Evolutionary conservation across 2,888 invertebrate species (phyloP).

Genomic region (Hirtodrosophila alboralis): DNA sequence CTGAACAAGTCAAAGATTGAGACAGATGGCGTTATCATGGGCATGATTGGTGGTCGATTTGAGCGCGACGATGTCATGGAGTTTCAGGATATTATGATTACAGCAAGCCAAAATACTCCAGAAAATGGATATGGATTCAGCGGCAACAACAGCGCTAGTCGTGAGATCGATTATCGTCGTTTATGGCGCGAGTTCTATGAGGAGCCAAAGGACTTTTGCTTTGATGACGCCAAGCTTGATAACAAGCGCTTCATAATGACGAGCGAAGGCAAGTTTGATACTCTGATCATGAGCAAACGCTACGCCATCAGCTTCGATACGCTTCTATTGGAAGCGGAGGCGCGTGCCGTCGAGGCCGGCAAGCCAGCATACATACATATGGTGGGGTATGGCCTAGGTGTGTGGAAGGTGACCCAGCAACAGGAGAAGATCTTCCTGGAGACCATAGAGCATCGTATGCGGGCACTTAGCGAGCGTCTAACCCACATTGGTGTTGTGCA

Average conservation of each 20-base stretch:
- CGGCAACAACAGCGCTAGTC: not conserved
- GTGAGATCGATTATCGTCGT: conserved; percentile 63
- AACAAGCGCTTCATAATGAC: conserved; percentile 6
- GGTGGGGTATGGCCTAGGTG: conserved; percentile 88
- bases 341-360: conserved; percentile 85
- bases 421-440: conserved; percentile 87
- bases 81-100: conserved; percentile 85
- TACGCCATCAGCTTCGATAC: conserved; percentile 86
- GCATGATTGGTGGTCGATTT: conserved; percentile 84
- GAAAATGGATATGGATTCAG: conserved; percentile 84
- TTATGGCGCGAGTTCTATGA: conserved; percentile 77
- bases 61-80: conserved; percentile 85
- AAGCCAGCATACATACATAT: conserved; percentile 87
- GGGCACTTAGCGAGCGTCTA: conserved; percentile 71
- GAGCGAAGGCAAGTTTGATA: conserved; percentile 72
- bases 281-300: conserved; percentile 83
- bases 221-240: conserved; percentile 41
- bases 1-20: conserved; percentile 83
- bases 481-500: conserved; percentile 55
- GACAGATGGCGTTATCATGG: conserved; percentile 85
- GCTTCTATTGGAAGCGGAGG: conserved; percentile 87
- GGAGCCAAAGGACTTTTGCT: conserved; percentile 69
- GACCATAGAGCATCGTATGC: conserved; percentile 86
- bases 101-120: conserved; percentile 84
- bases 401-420: conserved; percentile 87